Base-by-base conservation (phyloP, 2,888 invertebrate genomes). In the Harpalus rufipes region DNA sequence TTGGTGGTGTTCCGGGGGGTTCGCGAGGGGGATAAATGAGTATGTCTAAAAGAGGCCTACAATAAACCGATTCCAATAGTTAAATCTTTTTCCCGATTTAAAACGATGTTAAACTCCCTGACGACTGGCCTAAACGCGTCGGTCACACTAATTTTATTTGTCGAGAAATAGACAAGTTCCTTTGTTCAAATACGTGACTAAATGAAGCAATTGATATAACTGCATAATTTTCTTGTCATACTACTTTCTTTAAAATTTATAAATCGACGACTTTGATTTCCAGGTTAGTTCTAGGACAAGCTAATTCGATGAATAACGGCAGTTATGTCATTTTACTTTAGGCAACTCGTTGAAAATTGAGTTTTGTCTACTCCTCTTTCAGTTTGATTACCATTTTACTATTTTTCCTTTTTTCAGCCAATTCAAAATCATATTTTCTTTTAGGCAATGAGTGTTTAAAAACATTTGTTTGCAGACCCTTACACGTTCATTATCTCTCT, bases 141-240 rank as follows among this genome's bases (percentile, higher is more conserved):
- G 44, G 44, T 51, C 74, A 68, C 81, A 85, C 74, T 44, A 25
- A 51, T 85, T 25, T 76, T 81, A 78, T n/a, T 44, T 81, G 85
- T 25, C n/a, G 41, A 76, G 44, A 56, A 10, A 85, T 32, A 39
- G 44, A 59, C 41, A 85, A 76, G 80, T 81, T 81, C 25, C 65
- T 81, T 63, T 76, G 39, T 74, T 76, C 76, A 65, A 85, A 85
- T 25, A 25, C 76, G 8, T 74, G 81, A 59, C 18, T 44, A 82
- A 85, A 81, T 25, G 76, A 74, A 25, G 81, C 65, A 78, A 39
- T 32, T 32, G 76, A 76, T 32, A 74, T 14, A 25, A 61, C 18
- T 7, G 18, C 51, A 58, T 44, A 41, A 14, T 76, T 41, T 76
- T 82, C 74, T 41, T n/a, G 41, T 85, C 16, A 21, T 82, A 81